phyloP scores from a whole-genome alignment of 2,888 invertebrate species.

The Pseudococcus jackbeardsleyi region DNA sequence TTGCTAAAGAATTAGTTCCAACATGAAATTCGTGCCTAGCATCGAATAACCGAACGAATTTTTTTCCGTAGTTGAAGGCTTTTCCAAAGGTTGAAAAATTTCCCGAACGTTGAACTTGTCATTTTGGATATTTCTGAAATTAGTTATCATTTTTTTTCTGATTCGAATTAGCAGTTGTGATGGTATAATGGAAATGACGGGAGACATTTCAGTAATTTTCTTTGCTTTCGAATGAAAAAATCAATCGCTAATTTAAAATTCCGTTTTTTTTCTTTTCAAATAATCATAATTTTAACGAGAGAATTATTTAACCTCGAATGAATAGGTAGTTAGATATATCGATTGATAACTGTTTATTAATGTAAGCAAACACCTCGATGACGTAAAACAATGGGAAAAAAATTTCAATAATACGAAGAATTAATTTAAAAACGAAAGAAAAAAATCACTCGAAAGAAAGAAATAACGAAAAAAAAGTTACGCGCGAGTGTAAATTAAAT shows the following conservation, averaged over 20 bases:
- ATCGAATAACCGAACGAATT: background rate
- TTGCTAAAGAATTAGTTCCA: background rate
- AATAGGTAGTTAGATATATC: too few relatives aligned
- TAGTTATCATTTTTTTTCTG: background rate
- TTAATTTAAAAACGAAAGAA: background rate
- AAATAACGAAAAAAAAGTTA: background rate
- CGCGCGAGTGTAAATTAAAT: background rate
- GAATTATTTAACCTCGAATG: too few relatives aligned
- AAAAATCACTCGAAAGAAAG: background rate
- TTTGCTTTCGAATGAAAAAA: too few relatives aligned
- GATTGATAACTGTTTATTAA: too few relatives aligned
- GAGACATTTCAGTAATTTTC: too few relatives aligned
- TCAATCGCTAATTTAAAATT: too few relatives aligned
- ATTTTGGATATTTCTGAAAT: background rate
- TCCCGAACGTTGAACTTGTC: background rate
- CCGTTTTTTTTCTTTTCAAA: too few relatives aligned
- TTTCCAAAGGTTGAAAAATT: background rate
- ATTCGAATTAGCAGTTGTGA: too few relatives aligned
- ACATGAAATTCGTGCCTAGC: background rate
- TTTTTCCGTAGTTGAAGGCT: background rate
- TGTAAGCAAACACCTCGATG: too few relatives aligned
- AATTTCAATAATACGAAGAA: background rate
- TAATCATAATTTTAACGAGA: too few relatives aligned
- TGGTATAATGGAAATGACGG: too few relatives aligned
- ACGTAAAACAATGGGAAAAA: too few relatives aligned